Evolutionary conservation across 2,888 invertebrate species (phyloP), one percentile per base, ranked within the genome.

Genomic region (Chaitophorus viminalis): DNA sequence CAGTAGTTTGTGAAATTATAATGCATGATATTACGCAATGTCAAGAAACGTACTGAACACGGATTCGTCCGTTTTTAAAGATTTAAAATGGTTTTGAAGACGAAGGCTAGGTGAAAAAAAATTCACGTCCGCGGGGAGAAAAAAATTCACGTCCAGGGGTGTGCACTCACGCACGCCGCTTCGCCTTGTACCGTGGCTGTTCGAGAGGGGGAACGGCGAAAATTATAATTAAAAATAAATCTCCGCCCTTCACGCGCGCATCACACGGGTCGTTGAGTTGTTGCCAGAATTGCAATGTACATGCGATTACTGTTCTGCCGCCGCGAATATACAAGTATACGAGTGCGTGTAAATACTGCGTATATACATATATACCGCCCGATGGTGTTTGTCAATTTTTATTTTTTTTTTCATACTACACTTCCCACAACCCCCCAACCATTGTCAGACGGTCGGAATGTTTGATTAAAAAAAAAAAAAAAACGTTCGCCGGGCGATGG

Each of bases 381-480:
- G 39, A 18, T 54, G 75, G 60, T 60, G 74, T 83, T 83, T 68
- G 75, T 54, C 11, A 36, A 60, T 75, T 75, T 84, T n/a, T n/a
- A n/a, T 83, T 83, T 79, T 52, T 76, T 82, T 83, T 76, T 39
- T n/a, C 9, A 68, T 9, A 25, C 60, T 36, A 52, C 52, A 52
- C 25, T 14, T 46, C 46, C 11, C 46, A 11, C 46, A 14, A 2
- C 36, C 70, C 60, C 5, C 52, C 18, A 52, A 5, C 6, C 60
- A 2, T 29, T 29, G 25, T 9, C 17, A 31, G 39, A 17, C 83
- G 11, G 21, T 39, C 39, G 83, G 83, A 84, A 84, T 84, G 83
- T 84, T 76, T 84, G 83, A 84, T 84, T 76, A 84, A 84, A 84
- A 74, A 72, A 74, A 82, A 82, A 54, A 36, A 54, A 74, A 52